A percentile compares a stretch with the other conserved stretches of the same genome.
phyloP scores from a whole-genome alignment of 2,113 vertebrate genomes.

The Dinomys branickii region DNA sequence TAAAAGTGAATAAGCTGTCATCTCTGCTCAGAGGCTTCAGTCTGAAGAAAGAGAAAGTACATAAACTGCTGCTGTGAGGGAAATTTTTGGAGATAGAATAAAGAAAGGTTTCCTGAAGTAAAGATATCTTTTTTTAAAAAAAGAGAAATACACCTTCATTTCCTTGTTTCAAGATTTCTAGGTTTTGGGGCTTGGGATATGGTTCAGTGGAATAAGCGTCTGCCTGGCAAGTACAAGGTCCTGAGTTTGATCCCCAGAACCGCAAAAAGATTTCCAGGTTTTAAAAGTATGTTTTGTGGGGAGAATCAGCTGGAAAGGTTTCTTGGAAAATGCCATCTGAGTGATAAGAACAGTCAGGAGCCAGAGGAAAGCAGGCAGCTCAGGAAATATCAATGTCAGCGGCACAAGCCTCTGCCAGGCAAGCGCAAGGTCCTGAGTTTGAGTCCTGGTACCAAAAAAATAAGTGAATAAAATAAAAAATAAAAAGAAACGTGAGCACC shows the following conservation, averaged over 20 bases:
- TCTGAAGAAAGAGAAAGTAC: not conserved
- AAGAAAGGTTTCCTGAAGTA: not conserved
- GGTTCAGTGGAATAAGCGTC: no score
- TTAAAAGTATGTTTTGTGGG: not conserved
- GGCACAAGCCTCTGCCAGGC: no score
- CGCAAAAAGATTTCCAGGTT: not conserved
- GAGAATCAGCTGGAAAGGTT: not conserved
- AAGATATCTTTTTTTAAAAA: not conserved
- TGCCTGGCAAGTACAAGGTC: no score
- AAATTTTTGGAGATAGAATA: not conserved
- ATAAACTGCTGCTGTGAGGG: not conserved
- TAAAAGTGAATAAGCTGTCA: not conserved
- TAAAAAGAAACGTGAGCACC: not conserved
- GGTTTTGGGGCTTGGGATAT: no score
- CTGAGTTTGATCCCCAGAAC: no score
- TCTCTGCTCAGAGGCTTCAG: not conserved
- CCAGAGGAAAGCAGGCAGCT: not conserved
- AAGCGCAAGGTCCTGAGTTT: no score
- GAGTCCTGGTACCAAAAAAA: no score
- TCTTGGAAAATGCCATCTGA: not conserved
- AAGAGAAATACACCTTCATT: not conserved
- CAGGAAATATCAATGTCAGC: not conserved
- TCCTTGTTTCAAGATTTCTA: not conserved
- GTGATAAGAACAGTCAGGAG: not conserved
- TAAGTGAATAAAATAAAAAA: no score